phyloP scores from a whole-genome alignment of 2,113 vertebrate species.

The Rhizomys pruinosus region DNA sequence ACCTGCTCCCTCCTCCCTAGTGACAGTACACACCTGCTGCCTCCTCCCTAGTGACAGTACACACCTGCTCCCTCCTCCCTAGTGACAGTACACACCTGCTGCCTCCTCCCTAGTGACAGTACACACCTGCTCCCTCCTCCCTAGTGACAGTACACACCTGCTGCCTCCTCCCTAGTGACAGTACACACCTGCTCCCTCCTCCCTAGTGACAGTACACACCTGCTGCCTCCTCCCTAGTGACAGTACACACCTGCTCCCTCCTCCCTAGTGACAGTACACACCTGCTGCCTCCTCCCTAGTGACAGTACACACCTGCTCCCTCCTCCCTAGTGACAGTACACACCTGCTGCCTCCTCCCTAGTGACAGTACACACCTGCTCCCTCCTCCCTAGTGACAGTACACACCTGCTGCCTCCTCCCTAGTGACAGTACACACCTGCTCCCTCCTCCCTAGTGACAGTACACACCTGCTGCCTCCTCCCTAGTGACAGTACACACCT shows the following conservation, averaged over 20 bases:
- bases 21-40: not conserved
- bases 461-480: not conserved
- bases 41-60: not conserved
- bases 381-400: not conserved
- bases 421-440: not conserved
- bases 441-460: no score
- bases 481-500: not conserved
- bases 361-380: no score
- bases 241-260: rapidly evolving
- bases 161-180: no score
- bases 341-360: no score
- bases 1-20: not conserved
- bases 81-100: no score
- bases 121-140: no score
- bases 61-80: no score
- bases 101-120: not conserved
- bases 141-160: not conserved
- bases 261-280: no score
- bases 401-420: no score
- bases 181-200: not conserved
- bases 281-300: not conserved
- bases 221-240: not conserved
- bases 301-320: no score
- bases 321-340: not conserved
- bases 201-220: not conserved